A percentile compares a stretch with the other conserved stretches of the same genome.
Conservation (phyloP, 2,888 invertebrate genomes). For the Dryobota labecula region DNA sequence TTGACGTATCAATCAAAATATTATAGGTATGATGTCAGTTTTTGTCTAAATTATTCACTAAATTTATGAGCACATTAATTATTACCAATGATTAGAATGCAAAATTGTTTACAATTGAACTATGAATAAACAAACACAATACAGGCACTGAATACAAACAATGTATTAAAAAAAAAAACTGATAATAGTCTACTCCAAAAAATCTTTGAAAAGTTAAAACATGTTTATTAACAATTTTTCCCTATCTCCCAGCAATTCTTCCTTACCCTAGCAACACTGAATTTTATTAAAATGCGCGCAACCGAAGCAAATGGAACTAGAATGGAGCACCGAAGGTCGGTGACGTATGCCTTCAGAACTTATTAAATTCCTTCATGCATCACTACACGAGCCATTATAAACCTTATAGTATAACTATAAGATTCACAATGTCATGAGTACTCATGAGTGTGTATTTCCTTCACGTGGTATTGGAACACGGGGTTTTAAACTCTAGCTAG, state of each 20-base stretch:
- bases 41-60: too few species aligned
- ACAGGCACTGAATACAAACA: neutral
- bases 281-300: conserved; percentile 70
- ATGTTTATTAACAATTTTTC: neutral
- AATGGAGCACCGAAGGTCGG: conserved; percentile 74
- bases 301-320: conserved; percentile 69
- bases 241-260: conserved; percentile 17
- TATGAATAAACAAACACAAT: neutral
- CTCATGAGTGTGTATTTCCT: neutral
- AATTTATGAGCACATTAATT: neutral
- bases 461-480: neutral
- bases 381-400: conserved; percentile 30
- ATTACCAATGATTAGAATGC: neutral
- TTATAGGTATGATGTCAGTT: neutral
- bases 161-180: neutral
- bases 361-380: conserved; percentile 66
- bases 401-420: neutral
- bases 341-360: conserved; percentile 62
- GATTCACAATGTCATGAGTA: neutral
- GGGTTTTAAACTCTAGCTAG: neutral
- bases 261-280: conserved; percentile 65
- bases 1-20: neutral
- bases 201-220: too few species aligned
- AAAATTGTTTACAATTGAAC: neutral
- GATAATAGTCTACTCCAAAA: neutral